Evolutionary conservation across 2,888 invertebrate genomes (phyloP).

Genomic region (Amblyjoppa fuscipennis): DNA sequence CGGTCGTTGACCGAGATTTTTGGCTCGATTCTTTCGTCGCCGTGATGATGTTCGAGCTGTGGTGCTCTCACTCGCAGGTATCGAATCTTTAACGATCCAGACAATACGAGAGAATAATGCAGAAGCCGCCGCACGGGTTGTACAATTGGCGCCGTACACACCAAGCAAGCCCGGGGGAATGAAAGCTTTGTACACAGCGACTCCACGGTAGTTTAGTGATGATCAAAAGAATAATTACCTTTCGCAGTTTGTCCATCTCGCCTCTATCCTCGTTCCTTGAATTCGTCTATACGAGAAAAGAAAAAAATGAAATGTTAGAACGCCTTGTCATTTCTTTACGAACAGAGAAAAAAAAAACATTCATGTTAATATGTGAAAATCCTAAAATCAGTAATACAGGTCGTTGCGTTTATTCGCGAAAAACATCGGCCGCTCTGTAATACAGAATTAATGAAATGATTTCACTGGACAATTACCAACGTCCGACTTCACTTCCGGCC

Average conservation of each 20-base stretch:
- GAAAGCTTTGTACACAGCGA: background rate
- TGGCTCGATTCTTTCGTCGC: background rate
- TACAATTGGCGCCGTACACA: background rate
- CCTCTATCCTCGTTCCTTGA: conserved; percentile 67
- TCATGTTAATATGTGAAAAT: no score
- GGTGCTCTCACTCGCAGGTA: background rate
- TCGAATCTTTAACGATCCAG: background rate
- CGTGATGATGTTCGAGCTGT: background rate
- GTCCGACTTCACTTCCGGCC: no score
- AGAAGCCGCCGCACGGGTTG: background rate
- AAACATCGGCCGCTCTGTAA: no score
- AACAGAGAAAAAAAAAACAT: no score
- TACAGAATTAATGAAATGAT: no score
- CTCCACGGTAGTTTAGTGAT: background rate
- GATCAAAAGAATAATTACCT: conserved; percentile 69
- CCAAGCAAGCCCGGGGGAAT: background rate
- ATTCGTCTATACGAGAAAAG: conserved; percentile 69
- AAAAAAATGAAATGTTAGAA: conserved; percentile 18
- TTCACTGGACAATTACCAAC: no score
- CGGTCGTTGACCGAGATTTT: background rate
- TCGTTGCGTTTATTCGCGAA: no score
- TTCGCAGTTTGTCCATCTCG: conserved; percentile 79
- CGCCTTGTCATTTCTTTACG: background rate
- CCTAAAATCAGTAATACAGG: no score
- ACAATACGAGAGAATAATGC: background rate